Base-by-base conservation (phyloP, 2,888 invertebrate species). In the Protophormia terraenovae region DNA sequence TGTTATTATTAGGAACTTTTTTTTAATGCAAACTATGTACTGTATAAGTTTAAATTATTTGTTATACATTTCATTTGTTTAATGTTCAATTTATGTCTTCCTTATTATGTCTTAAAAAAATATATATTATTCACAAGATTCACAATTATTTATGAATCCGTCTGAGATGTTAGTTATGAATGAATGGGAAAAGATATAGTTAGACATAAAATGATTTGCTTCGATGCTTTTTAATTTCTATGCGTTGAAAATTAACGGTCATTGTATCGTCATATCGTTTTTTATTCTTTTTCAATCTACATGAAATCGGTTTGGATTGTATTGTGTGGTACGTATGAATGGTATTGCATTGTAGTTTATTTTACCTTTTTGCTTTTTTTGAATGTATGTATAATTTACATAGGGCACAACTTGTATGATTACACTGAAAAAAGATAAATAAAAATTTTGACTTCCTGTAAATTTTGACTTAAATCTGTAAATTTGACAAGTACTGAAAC, bases 21-120 rank as follows among this genome's bases (percentile, higher is more conserved):
- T 41, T 5, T 14, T 3, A 14, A 41, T 41, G 5, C 6, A 32
- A 10, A 8, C 32, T 32, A 32, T 32, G 10, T 32, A 32, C n/a
- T n/a, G n/a, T n/a, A n/a, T n/a, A n/a, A n/a, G n/a, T n/a, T n/a
- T n/a, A n/a, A n/a, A n/a, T 6, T 32, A 41, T 41, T 41, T 41
- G 41, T 14, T 19, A 2, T 6, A 8, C 19, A 16, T 47, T 47
- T 22, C 6, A 22, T n/a, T 53, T 41, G 41, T 10, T 14, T 2
- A 24, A 0, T 53, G 12, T 24, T 19, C 3, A 73, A 67, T 76
- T 81, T 75, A 81, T 75, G 62, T 76, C 69, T 81, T 69, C 69
- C 69, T 81, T 58, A 60, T 73, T 73, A 45, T 38, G 47, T 5
- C 47, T 16, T n/a, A 41, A 12, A 62, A 29, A 53, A 19, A 53